Conservation (phyloP, 2,888 invertebrate genomes). For the Nasonia oneida region DNA sequence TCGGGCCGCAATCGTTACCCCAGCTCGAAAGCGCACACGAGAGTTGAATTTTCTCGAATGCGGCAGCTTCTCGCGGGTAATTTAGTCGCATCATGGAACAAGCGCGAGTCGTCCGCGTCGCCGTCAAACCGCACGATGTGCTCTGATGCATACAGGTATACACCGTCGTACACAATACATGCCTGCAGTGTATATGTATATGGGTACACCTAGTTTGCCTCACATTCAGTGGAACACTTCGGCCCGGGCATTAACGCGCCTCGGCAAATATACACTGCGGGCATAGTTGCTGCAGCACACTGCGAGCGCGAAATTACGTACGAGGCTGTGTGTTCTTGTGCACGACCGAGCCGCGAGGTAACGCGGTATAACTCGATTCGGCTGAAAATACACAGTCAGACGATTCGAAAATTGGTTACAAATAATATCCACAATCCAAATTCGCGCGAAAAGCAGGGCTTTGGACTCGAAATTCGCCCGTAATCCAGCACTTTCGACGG, state of each 20-base stretch:
- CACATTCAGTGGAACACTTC: constrained; percentile 25
- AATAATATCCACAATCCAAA: background rate
- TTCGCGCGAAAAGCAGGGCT: background rate
- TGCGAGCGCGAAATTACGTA: background rate
- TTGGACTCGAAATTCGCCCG: background rate
- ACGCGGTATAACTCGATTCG: background rate
- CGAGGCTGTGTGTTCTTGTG: background rate
- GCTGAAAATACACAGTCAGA: background rate
- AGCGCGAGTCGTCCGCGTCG: background rate
- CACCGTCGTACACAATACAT: background rate
- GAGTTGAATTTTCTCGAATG: constrained; percentile 20
- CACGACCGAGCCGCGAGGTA: background rate
- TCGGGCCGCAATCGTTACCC: background rate
- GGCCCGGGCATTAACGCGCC: background rate
- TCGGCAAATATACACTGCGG: background rate
- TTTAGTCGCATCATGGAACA: constrained; percentile 39
- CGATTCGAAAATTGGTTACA: background rate
- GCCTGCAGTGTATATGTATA: background rate
- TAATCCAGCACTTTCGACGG: constrained; percentile 2
- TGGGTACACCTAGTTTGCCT: constrained; percentile 8
- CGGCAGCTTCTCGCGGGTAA: constrained; percentile 43
- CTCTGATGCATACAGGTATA: background rate
- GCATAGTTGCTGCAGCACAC: background rate
- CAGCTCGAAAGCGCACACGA: background rate
- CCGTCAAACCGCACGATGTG: background rate